Percentiles rank a stretch among this genome's conserved stretches.
Conservation (phyloP, 1,140 invertebrate genomes). For the Trachelipus rathkii region DNA sequence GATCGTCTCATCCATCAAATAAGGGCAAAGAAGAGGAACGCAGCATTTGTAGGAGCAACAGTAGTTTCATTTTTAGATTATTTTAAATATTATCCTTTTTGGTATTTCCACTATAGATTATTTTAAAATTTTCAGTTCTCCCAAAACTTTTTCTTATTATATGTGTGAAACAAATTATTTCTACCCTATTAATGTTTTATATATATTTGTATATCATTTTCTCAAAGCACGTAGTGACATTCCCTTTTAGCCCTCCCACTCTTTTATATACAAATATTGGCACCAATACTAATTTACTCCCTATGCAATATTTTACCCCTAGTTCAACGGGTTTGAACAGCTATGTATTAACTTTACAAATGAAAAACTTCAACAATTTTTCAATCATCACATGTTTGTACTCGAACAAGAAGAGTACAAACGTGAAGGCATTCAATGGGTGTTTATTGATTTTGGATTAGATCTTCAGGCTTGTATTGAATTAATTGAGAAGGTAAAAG, state of each 20-base stretch:
- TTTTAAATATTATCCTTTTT: too few relatives aligned
- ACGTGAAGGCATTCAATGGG: slow-evolving; percentile 73
- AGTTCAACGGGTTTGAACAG: slow-evolving; percentile 97
- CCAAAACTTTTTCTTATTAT: too few relatives aligned
- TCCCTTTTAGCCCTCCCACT: too few relatives aligned
- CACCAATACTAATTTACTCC: background rate
- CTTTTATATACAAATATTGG: background rate
- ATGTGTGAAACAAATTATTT: too few relatives aligned
- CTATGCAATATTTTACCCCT: background rate
- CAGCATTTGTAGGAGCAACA: slow-evolving; percentile 7
- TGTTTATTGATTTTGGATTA: slow-evolving; percentile 75
- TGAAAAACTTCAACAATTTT: slow-evolving; percentile 95
- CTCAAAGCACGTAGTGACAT: too few relatives aligned
- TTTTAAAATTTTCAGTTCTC: too few relatives aligned
- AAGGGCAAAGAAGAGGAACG: background rate
- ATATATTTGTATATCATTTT: too few relatives aligned
- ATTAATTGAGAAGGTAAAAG: slow-evolving; percentile 62
- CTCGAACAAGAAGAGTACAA: slow-evolving; percentile 71
- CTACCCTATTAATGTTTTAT: too few relatives aligned
- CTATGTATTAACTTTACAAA: slow-evolving; percentile 98
- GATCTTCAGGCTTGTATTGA: slow-evolving; percentile 58
- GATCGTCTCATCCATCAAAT: background rate
- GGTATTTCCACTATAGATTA: too few relatives aligned
- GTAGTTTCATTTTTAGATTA: background rate
- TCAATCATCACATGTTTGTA: slow-evolving; percentile 98